phyloP scores from a whole-genome alignment of 2,888 invertebrate genomes.

The Tiliacea aurago region DNA sequence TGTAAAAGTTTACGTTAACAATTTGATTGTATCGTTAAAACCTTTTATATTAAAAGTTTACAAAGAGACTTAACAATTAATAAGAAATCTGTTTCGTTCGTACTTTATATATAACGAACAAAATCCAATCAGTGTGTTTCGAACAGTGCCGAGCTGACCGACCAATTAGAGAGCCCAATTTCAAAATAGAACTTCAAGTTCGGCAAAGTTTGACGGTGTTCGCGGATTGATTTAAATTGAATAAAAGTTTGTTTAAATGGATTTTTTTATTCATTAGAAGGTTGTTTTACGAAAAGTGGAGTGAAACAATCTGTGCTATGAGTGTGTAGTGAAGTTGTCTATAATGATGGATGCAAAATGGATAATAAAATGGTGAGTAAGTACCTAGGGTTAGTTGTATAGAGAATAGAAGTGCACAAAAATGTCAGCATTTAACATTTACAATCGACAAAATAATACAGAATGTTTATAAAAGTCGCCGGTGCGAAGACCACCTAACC shows the following conservation, averaged over 20 bases:
- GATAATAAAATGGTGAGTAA: slow-evolving; percentile 45
- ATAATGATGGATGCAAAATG: slow-evolving; percentile 58
- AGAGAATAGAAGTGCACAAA: not conserved
- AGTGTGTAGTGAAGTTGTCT: slow-evolving; percentile 23
- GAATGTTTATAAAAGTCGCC: not conserved
- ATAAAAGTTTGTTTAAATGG: slow-evolving; percentile 45
- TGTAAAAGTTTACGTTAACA: slow-evolving; percentile 15
- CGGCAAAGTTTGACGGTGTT: slow-evolving; percentile 49
- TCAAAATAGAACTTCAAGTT: slow-evolving; percentile 54
- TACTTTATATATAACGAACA: slow-evolving; percentile 38
- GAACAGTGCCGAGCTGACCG: slow-evolving; percentile 30
- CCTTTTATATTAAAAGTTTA: slow-evolving; percentile 23
- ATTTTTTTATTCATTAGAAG: slow-evolving; percentile 49
- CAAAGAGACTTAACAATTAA: slow-evolving; percentile 29
- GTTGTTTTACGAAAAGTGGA: slow-evolving; percentile 36
- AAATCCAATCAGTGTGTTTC: slow-evolving; percentile 53
- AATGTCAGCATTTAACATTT: not conserved
- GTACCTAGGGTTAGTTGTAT: not conserved
- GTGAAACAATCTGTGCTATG: slow-evolving; percentile 25
- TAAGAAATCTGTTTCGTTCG: slow-evolving; percentile 35
- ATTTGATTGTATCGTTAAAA: slow-evolving; percentile 16
- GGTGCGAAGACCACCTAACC: not conserved
- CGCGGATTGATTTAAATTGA: slow-evolving; percentile 45
- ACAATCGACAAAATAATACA: not conserved
- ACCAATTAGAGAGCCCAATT: slow-evolving; percentile 61